Base-by-base conservation (phyloP, 2,797 vertebrate species). In the Fistularia commersonii region DNA sequence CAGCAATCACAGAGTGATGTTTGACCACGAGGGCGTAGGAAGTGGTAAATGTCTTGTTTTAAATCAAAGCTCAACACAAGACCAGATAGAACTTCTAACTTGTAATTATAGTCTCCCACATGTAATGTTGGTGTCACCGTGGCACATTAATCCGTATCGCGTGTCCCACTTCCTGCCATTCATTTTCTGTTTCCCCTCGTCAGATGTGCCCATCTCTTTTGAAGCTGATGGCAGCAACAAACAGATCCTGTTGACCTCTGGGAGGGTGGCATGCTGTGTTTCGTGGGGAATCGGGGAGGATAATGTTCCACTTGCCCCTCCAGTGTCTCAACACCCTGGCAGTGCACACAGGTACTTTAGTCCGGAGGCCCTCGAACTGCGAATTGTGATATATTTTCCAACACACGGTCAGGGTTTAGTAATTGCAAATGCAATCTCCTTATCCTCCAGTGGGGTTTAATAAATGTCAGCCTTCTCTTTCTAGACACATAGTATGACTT, bases 11-110 rank as follows among this genome's bases (percentile, higher is more conserved):
- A 90, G 92, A 11, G 91, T 93, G 67, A 81, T 81, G 38, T 88
- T 93, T 61, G 92, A 94, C 79, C 97, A 99, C 0, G 97, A 98
- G 83, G 97, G 94, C 37, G 96, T 99, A 1, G 97, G 97, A 51
- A 98, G 97, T 12, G 95, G 97, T 99, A 86, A 48, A 38, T 1
- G 23, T 41, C 11, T 32, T 42, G 1, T 41, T 44, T 11, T 44
- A 3, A 39, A 11, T 9, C 3, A 3, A 14, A 31, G 23, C 23
- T 23, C 23, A 23, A 23, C 4, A 23, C 4, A 23, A 23, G 23
- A 23, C 23, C 23, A 4, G 23, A 23, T 23, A 4, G 23, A 23
- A 23, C 23, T 23, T 23, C 4, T 23, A 23, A 23, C 23, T 23
- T 11, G 23, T 42, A 37, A 14, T 41, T 11, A 6, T 5, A 41